Evolutionary conservation across 1,140 invertebrate genomes (phyloP), one percentile per base, ranked within the genome.

Genomic region (Anoplophora glabripennis): DNA sequence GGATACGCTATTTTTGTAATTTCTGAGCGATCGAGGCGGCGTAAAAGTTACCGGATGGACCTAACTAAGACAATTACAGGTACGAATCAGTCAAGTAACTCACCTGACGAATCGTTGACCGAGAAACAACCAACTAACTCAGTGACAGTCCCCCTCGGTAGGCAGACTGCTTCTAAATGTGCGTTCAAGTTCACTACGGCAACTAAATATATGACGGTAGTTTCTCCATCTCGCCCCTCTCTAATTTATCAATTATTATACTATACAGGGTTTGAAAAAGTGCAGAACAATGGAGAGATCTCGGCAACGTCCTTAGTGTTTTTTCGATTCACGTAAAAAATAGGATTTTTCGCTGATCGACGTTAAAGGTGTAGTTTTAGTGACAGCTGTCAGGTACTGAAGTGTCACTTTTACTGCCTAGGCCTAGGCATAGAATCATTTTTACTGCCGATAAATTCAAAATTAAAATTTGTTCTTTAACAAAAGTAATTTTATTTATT

Each of bases 151-250:
- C 36, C 36, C 36, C 21, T 44, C 42, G 15, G 21, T 10, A 44
- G 14, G 10, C 21, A 15, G 42, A 44, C 42, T 18, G 42, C 42
- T 44, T 44, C 14, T 44, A 18, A 15, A 44, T 12, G 15, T 15
- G 14, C 14, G n/a, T n/a, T 44, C 42, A 44, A 44, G 42, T 44
- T 44, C 42, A 44, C 15, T 44, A 14, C 9, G 21, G 15, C 14
- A 17, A 44, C 21, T 44, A 44, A 17, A 44, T n/a, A n/a, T n/a
- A n/a, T 14, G 42, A 44, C 42, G 42, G 42, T 44, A 44, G 42
- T 44, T 44, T 44, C 42, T 44, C 11, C 42, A 44, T 18, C 15
- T 14, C 42, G n/a, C 42, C 42, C 42, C 42, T 15, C 42, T 44
- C 42, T 44, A 44, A 44, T 44, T 44, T 15, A 44, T 44, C 21